These are phyloP conservation scores for Drosophila albomicans DNA, from an alignment of 1,140 invertebrate species.

Conservation along the genomic window DNA sequence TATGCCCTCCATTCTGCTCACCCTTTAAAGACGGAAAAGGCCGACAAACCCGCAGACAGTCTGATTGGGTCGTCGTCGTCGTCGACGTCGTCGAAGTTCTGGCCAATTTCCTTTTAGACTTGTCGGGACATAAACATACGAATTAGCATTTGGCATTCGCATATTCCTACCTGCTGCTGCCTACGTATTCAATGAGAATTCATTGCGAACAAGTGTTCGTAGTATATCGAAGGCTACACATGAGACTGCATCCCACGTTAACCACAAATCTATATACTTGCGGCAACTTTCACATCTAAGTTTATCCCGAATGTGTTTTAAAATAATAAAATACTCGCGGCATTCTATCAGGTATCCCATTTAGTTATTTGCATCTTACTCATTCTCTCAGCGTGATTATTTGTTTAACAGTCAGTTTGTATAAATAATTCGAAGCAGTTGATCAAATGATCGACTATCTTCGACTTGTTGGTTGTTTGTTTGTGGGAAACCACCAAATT, in stretches of 20 bases:
- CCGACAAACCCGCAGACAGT: conserved; percentile 48
- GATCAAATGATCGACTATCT: conserved; percentile 55
- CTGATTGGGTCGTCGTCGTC: conserved; percentile 19
- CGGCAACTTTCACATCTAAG: background rate
- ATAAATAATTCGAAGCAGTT: conserved; percentile 60
- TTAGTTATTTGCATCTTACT: conserved; percentile 2
- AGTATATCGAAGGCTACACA: background rate
- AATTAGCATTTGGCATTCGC: conserved; percentile 31
- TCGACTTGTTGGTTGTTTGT: background rate
- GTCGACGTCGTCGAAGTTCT: conserved; percentile 13
- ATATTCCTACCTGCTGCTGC: background rate
- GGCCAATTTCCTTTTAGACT: conserved; percentile 49
- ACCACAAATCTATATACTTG: background rate
- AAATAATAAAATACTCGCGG: conserved; percentile 11
- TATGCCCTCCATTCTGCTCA: conserved; percentile 10
- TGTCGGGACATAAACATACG: conserved; percentile 45
- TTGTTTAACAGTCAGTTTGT: conserved; percentile 41
- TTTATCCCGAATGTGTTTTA: conserved; percentile 8
- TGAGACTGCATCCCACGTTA: conserved; percentile 1
- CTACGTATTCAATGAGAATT: conserved; percentile 21
- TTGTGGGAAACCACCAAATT: background rate
- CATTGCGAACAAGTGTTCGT: conserved; percentile 21
- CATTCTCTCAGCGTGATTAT: conserved; percentile 48
- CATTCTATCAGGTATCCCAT: conserved; percentile 3
- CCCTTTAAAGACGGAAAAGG: conserved; percentile 22